Evolutionary conservation across 2,888 invertebrate species (phyloP).

Genomic region (Mesochorus sp.): DNA sequence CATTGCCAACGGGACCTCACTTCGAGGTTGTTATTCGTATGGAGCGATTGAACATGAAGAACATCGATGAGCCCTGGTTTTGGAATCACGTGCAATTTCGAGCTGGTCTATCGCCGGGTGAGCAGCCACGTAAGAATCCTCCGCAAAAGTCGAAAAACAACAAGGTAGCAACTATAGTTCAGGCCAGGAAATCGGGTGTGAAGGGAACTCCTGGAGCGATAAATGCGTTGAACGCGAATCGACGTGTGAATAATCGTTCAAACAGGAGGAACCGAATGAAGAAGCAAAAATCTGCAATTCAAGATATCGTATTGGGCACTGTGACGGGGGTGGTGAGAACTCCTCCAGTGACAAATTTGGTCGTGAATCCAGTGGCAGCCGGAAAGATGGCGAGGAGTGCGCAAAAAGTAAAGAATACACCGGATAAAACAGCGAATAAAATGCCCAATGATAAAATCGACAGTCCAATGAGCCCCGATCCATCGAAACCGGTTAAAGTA

Average conservation of each 20-base stretch:
- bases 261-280: conserved; percentile 36
- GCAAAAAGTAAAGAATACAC: neutral
- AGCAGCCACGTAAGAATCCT: conserved; percentile 24
- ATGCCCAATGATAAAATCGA: conserved; percentile 1
- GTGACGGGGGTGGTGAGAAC: conserved; percentile 55
- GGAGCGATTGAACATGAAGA: conserved; percentile 76
- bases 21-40: conserved; percentile 79
- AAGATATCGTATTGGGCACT: conserved; percentile 34
- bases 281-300: conserved; percentile 35
- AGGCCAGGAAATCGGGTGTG: conserved; percentile 16
- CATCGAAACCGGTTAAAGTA: conserved; percentile 23
- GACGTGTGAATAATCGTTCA: conserved; percentile 39
- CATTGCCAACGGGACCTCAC: conserved; percentile 75
- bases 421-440: too few species aligned
- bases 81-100: conserved; percentile 55
- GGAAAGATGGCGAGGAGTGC: conserved; percentile 37
- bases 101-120: conserved; percentile 28
- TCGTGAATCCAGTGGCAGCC: conserved; percentile 35
- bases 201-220: neutral
- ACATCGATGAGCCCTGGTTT: conserved; percentile 65
- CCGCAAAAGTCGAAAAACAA: neutral
- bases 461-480: conserved; percentile 46
- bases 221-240: neutral
- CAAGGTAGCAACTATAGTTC: neutral
- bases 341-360: neutral